Evolutionary conservation across 1,140 invertebrate species (phyloP), one percentile per base, ranked within the genome.

Genomic region (Drosophila pectinifera): DNA sequence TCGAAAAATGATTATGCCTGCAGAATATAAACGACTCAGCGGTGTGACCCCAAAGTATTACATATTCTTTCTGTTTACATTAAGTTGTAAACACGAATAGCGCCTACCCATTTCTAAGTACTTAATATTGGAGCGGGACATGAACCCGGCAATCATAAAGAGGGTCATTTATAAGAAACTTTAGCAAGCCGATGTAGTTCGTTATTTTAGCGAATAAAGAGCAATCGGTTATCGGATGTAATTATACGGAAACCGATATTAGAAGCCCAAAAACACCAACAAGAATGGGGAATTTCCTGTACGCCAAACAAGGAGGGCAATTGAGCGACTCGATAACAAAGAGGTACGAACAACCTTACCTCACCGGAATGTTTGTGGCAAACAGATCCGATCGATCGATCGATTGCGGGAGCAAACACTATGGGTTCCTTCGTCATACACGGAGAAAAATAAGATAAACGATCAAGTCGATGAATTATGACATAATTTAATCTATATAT

Each of bases 391-490:
- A 55, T 45, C 11, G 59, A 69, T 13, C 68, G 61, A 86, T 81
- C 63, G 78, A 78, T 75, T 78, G 46, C 46, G 46, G 43, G 13
- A 36, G 77, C 67, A 85, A 80, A 85, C 49, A 82, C 55, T 3
- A n/a, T n/a, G 3, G 3, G 49, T 18, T 7, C 31, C 13, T 34
- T 4, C 4, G 31, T 4, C 46, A 65, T 70, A 49, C 51, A 78
- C 31, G 42, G 64, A 39, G 16, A 84, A 28, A n/a, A 54, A 14
- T 20, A 20, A 51, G 13, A 20, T 34, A 51, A 2, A 20, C 28
- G 13, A 51, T 34, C 0, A 34, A 51, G 34, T 20, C 11, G 11
- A 34, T 20, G 18, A 20, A 51, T 4, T 14, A 34, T 51, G 26
- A 51, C 4, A 13, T 51, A 20, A 48, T 16, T 1, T 16, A 2